These are phyloP conservation scores for Myotis brandtii DNA, from an alignment of 2,113 vertebrate genomes.

Conservation along the genomic window DNA sequence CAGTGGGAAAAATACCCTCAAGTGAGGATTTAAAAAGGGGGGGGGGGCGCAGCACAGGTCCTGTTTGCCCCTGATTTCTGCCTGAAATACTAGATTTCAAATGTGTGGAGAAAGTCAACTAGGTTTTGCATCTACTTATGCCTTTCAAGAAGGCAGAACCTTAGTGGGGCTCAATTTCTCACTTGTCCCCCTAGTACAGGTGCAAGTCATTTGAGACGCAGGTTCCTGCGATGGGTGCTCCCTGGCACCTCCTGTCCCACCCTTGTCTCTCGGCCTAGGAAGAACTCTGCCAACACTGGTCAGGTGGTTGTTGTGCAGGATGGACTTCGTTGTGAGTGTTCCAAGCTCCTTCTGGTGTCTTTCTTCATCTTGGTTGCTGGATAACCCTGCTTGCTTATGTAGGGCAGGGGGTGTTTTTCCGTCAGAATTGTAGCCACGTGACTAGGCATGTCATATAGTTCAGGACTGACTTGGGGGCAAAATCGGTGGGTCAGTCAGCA, in stretches of 20 bases:
- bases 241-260: background rate
- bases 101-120: background rate
- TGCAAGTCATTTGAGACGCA: background rate
- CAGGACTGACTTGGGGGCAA: background rate
- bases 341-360: background rate
- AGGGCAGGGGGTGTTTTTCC: background rate
- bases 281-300: background rate
- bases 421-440: background rate
- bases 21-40: too few relatives aligned
- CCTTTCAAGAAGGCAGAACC: background rate
- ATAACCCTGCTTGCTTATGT: background rate
- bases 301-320: background rate
- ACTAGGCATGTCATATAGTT: background rate
- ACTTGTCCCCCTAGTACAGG: background rate
- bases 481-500: background rate
- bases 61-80: background rate
- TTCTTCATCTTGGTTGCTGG: background rate
- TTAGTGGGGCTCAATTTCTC: background rate
- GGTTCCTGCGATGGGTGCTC: background rate
- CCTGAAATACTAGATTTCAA: background rate
- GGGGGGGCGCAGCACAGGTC: background rate
- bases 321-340: background rate
- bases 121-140: background rate
- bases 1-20: too few relatives aligned
- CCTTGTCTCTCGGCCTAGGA: background rate